Base-by-base conservation (phyloP, 2,797 vertebrate genomes). In the Micromesistius poutassou region DNA sequence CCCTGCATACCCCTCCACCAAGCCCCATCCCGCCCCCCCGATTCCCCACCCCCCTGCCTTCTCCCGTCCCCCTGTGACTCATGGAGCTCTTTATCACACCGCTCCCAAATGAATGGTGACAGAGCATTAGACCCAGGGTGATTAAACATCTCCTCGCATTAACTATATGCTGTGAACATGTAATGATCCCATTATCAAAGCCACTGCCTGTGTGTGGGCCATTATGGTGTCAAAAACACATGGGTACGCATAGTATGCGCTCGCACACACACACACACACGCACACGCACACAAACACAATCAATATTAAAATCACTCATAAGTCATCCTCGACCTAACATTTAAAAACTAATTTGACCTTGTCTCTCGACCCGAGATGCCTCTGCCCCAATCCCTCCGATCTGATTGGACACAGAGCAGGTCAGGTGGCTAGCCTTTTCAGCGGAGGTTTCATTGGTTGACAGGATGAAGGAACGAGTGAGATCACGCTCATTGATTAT, bases 71-170 rank as follows among this genome's bases (percentile, higher is more conserved):
- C 62, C 62, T 2, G n/a, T 28, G 22, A 68, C 66, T 16, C 66
- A 30, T 10, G 25, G 66, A 70, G 46, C 28, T 70, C 7, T 30
- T 10, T 30, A 30, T 70, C 66, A 10, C n/a, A 25, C 66, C 2
- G 66, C 66, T 30, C 14, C 66, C 66, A 78, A 82, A 92, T 86
- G 30, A 75, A 14, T 55, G 79, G 72, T 82, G 91, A 91, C 90
- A 87, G 82, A 42, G 80, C 80, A 88, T 89, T 78, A 80, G 71
- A 3, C 76, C 14, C 73, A 16, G 71, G 79, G 85, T 84, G 83
- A 90, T 90, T 85, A 92, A 89, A 89, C 87, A 89, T 88, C 86
- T 79, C 83, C 78, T 84, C 78, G 7, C 74, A 86, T 91, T 77
- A 70, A 85, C 78, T 1, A 0, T 1, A 0, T 82, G 33, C 79